These are phyloP conservation scores for Mobula birostris DNA, from an alignment of 2,113 vertebrate species.

Conservation along the genomic window DNA sequence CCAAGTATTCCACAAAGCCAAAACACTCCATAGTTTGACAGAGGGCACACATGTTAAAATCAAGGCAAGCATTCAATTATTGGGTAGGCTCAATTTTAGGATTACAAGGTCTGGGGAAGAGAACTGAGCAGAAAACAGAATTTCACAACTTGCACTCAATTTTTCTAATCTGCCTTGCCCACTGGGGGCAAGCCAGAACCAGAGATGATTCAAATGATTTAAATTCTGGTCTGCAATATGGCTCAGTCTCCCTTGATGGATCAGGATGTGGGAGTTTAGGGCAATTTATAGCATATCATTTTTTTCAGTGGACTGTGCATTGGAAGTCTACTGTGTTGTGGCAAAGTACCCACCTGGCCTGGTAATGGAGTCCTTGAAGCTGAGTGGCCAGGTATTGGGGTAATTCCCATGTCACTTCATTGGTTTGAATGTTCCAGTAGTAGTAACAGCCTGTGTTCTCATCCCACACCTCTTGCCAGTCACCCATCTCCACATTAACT, in stretches of 20 bases:
- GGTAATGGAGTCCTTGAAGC: conserved; percentile 71
- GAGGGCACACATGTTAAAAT: neutral
- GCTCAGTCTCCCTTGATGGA: neutral
- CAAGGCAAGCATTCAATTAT: neutral
- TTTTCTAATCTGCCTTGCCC: neutral
- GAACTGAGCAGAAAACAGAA: neutral
- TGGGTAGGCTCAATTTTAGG: neutral
- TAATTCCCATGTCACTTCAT: conserved; percentile 93
- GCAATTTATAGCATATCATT: neutral
- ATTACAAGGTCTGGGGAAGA: neutral
- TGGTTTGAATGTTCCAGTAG: conserved; percentile 85
- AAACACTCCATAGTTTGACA: neutral
- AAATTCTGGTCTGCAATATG: neutral
- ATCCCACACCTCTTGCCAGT: conserved; percentile 98
- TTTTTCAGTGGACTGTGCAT: neutral
- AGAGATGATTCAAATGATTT: neutral
- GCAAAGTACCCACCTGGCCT: conserved; percentile 58
- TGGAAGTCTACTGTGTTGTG: neutral
- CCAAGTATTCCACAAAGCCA: neutral
- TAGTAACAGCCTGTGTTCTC: conserved; percentile 95
- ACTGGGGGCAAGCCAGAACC: neutral
- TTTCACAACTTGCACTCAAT: neutral
- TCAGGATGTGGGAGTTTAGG: neutral
- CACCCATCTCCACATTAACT: conserved; percentile 94
- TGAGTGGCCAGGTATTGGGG: conserved; percentile 83